Base-by-base conservation (phyloP, 2,113 vertebrate genomes). In the Pygathrix nemaeus region DNA sequence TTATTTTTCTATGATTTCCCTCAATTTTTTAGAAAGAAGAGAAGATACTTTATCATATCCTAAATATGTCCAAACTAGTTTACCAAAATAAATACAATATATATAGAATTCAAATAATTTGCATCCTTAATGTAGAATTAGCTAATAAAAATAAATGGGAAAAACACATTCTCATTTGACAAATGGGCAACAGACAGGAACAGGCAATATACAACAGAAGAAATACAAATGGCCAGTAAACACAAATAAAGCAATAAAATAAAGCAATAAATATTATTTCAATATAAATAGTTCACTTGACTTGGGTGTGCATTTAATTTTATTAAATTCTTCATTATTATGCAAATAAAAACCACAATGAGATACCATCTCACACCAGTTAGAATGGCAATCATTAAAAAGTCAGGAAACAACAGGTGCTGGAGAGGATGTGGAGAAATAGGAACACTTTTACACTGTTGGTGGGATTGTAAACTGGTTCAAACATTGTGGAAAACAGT, bases 261-360 rank as follows among this genome's bases (percentile, higher is more conserved):
- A 78, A 91, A 68, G 17, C 38, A 91, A 66, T 55, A 68, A 50
- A 61, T 93, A 20, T 17, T 85, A 89, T 57, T 93, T 93, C 78
- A 96, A 83, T 61, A 70, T 64, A 75, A 96, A 94, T 89, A 45
- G 21, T 82, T 70, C 70, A 90, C 40, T 95, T 94, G 70, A 89
- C 43, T 90, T 16, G 18, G n/a, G 5, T 2, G 38, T 78, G 2
- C 25, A 72, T 55, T 61, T 72, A 85, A 70, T 32, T 30, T 30
- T 14, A 59, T 25, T 13, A 87, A 88, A 55, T 82, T 94, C 16
- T 94, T 95, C 9, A 68, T 93, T 13, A 78, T 57, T 61, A 48
- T 48, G 48, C 48, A 50, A 13, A 50, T 50, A 50, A 50, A 50
- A 50, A 50, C 13, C 48, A 50, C 48, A 50, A 13, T 0, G 48